A percentile compares a stretch with the other conserved stretches of the same genome.
phyloP scores from a whole-genome alignment of 2,797 vertebrate genomes.

The Pseudochirops cupreus region DNA sequence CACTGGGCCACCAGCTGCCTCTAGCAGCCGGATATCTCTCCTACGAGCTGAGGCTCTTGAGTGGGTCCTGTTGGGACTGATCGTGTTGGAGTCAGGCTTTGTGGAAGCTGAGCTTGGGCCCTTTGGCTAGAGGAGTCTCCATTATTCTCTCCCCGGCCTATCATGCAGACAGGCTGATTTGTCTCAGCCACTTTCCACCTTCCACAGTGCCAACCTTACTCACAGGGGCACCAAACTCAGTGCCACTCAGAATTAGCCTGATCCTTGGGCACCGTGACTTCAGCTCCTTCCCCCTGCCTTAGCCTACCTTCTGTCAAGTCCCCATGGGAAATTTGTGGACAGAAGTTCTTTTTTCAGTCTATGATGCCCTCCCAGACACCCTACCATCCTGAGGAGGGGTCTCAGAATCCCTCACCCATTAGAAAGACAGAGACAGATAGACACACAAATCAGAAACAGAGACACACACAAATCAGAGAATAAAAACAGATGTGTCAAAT shows the following conservation, averaged over 20 bases:
- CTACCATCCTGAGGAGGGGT: neutral
- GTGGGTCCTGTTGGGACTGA: neutral
- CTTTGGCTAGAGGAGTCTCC: neutral
- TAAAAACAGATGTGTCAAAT: neutral
- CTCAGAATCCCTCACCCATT: neutral
- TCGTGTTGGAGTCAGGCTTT: neutral
- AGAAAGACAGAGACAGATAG: neutral
- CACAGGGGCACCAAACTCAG: neutral
- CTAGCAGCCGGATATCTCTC: neutral
- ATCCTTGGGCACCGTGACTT: neutral
- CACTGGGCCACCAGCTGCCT: neutral
- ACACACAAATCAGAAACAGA: neutral
- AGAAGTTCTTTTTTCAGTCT: neutral
- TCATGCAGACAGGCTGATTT: neutral
- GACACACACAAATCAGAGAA: neutral
- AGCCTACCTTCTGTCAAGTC: neutral
- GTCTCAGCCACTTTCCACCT: neutral
- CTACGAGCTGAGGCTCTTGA: neutral
- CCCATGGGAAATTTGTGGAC: neutral
- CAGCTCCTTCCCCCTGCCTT: neutral
- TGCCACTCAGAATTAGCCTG: neutral
- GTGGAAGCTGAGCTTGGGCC: neutral
- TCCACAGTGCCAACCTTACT: neutral
- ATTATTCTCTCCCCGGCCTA: neutral
- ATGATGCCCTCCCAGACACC: neutral